Conservation (phyloP, 2,888 invertebrate species). For the Melanchra persicariae region DNA sequence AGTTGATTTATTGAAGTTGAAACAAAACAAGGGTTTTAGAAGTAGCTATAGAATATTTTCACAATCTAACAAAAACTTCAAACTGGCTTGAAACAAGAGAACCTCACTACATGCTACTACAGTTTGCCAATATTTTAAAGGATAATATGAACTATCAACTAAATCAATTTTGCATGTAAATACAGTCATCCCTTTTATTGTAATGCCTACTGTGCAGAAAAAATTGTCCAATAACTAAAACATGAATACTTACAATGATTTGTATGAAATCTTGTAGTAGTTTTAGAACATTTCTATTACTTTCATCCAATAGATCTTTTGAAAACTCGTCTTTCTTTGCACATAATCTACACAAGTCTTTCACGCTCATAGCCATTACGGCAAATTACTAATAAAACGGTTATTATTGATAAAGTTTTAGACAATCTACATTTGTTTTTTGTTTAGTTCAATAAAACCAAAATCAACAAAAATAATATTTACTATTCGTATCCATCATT, state of each 20-base stretch:
- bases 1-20: no score
- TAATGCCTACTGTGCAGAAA: slow-evolving; percentile 2
- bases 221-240: neutral
- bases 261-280: slow-evolving; percentile 83
- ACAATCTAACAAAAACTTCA: no score
- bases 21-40: no score
- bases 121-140: no score
- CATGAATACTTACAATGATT: slow-evolving; percentile 78
- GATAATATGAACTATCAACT: neutral
- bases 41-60: no score
- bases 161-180: neutral
- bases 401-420: neutral
- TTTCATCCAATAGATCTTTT: slow-evolving; percentile 84
- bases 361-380: slow-evolving; percentile 72
- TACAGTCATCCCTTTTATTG: neutral
- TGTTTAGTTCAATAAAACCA: neutral
- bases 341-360: slow-evolving; percentile 86
- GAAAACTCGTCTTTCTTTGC: slow-evolving; percentile 82
- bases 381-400: slow-evolving; percentile 5
- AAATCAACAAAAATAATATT: slow-evolving; percentile 18
- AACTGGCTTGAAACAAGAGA: neutral
- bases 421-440: slow-evolving; percentile 4
- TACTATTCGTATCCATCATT: slow-evolving; percentile 39
- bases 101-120: neutral
- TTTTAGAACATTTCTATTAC: slow-evolving; percentile 81